Evolutionary conservation across 2,888 invertebrate species (phyloP).

Genomic region (Elmis aenea): DNA sequence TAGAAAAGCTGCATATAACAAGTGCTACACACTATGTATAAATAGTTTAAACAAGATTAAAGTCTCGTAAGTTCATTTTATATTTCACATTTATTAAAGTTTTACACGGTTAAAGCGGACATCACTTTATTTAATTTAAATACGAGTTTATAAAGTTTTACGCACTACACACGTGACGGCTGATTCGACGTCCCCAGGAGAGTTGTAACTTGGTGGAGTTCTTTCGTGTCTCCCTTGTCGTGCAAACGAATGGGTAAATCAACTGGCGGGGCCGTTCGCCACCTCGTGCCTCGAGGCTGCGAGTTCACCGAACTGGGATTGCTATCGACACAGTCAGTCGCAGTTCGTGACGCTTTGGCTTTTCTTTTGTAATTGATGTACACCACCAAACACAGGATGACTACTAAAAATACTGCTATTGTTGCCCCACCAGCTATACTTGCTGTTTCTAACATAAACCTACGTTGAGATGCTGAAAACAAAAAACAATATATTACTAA

Average conservation of each 20-base stretch:
- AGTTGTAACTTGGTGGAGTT: slow-evolving; percentile 39
- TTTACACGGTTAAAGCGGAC: slow-evolving; percentile 34
- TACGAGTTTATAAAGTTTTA: slow-evolving; percentile 12
- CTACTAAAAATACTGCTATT: slow-evolving; percentile 63
- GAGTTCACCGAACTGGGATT: slow-evolving; percentile 23
- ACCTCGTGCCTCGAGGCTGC: slow-evolving; percentile 42
- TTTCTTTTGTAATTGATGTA: slow-evolving; percentile 62
- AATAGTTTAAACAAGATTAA: slow-evolving; percentile 27
- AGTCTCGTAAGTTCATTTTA: slow-evolving; percentile 26
- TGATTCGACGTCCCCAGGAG: slow-evolving; percentile 23
- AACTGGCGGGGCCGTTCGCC: slow-evolving; percentile 32
- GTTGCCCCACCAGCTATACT: slow-evolving; percentile 83
- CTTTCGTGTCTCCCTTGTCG: slow-evolving; percentile 27
- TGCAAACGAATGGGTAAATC: slow-evolving; percentile 26
- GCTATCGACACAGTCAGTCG: slow-evolving; percentile 42
- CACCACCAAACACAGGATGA: slow-evolving; percentile 62
- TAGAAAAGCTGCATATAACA: slow-evolving; percentile 44
- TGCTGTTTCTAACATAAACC: slow-evolving; percentile 82
- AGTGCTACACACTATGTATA: slow-evolving; percentile 37
- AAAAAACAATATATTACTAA: slow-evolving; percentile 5
- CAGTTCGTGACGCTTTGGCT: slow-evolving; percentile 39
- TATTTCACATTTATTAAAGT: slow-evolving; percentile 27
- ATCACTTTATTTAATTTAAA: slow-evolving; percentile 33
- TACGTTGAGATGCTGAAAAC: slow-evolving; percentile 65
- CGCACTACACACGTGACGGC: slow-evolving; percentile 22